A percentile compares a stretch with the other conserved stretches of the same genome.
Evolutionary conservation across 2,113 vertebrate species (phyloP).

Genomic region (Epinephelus cyanopodus): DNA sequence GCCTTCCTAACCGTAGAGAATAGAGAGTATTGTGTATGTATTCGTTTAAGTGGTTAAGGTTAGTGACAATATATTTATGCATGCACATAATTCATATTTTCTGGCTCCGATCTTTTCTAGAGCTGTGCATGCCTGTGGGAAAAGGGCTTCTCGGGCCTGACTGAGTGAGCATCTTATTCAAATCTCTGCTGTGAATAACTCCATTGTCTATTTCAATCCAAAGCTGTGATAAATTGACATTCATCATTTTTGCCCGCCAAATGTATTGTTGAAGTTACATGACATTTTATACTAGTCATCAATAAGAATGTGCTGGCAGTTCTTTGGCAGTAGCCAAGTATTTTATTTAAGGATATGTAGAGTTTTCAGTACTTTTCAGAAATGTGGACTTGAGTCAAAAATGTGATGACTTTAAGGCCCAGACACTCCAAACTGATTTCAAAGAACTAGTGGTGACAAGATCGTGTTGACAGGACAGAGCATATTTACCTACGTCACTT

Average conservation of each 20-base stretch:
- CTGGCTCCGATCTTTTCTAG: conserved; percentile 15
- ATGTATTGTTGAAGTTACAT: conserved; percentile 1
- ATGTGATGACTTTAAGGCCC: no score
- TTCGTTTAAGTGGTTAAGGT: conserved; percentile 32
- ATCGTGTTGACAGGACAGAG: no score
- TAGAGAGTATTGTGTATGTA: conserved; percentile 13
- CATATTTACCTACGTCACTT: no score
- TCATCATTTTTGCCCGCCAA: conserved; percentile 16
- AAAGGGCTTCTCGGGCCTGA: conserved; percentile 4
- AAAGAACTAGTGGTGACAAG: no score
- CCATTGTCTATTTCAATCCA: conserved; percentile 5
- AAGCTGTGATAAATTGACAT: conserved; percentile 16
- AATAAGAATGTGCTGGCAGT: background rate
- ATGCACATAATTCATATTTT: conserved; percentile 59
- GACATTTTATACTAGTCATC: background rate
- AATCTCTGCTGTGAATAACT: conserved; percentile 26
- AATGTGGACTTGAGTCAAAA: no score
- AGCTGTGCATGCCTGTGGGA: conserved; percentile 14
- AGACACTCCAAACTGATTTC: no score
- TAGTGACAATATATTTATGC: conserved; percentile 30
- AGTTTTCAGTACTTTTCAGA: background rate
- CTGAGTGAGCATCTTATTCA: conserved; percentile 41
- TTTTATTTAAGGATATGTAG: background rate
- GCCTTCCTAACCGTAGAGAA: background rate
- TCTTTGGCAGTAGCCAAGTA: background rate